Evolutionary conservation across 2,888 invertebrate genomes (phyloP).

Genomic region (Tetrapedia diversipes): DNA sequence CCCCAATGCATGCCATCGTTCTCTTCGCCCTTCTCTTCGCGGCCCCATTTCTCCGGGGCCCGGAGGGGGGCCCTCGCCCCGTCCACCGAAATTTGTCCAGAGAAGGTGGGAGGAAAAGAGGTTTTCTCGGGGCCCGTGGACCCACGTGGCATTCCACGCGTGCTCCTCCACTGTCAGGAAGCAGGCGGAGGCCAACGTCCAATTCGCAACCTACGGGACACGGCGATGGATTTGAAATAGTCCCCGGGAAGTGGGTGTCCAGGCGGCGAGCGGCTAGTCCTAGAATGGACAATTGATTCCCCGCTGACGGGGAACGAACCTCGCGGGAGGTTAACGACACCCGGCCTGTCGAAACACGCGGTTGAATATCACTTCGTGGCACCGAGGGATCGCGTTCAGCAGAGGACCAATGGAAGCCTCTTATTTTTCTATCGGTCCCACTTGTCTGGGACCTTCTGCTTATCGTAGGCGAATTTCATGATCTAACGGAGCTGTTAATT

Average conservation of each 20-base stretch:
- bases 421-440: neutral
- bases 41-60: neutral
- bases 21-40: neutral
- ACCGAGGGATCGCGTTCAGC: constrained; percentile 63
- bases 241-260: constrained; percentile 62
- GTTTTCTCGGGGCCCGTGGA: constrained; percentile 30
- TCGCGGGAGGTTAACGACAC: constrained; percentile 80
- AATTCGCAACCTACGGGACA: constrained; percentile 75
- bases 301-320: constrained; percentile 58
- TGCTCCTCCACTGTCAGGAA: constrained; percentile 43
- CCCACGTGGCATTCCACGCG: constrained; percentile 67
- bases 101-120: constrained; percentile 50
- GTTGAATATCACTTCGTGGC: constrained; percentile 77
- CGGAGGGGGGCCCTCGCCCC: constrained; percentile 4
- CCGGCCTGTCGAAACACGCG: constrained; percentile 77
- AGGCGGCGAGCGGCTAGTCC: constrained; percentile 52
- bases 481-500: too few species aligned
- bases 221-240: constrained; percentile 62
- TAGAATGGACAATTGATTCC: constrained; percentile 77
- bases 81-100: constrained; percentile 32
- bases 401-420: constrained; percentile 50
- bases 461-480: constrained; percentile 4
- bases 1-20: constrained; percentile 27
- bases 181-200: constrained; percentile 75
- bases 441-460: too few species aligned